Conservation (phyloP, 2,888 invertebrate species). For the Glaucopsyche alexis region DNA sequence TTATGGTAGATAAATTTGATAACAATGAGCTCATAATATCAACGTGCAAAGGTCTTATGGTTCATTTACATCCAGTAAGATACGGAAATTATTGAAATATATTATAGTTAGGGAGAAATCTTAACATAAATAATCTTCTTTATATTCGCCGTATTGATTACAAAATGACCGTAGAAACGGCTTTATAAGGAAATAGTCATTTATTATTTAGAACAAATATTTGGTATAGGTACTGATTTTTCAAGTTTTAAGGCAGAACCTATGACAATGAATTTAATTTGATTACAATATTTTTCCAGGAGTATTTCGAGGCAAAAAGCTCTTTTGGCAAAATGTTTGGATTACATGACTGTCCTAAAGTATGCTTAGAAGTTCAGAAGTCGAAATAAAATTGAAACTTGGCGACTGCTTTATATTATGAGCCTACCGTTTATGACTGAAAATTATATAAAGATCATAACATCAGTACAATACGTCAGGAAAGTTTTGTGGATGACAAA, state of each 20-base stretch:
- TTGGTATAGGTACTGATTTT: neutral
- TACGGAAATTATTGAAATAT: neutral
- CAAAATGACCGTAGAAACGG: neutral
- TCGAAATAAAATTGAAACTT: too few relatives aligned
- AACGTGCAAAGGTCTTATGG: slow-evolving; percentile 1
- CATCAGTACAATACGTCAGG: neutral
- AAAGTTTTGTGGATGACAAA: neutral
- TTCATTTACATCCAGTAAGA: slow-evolving; percentile 7
- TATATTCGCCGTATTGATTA: neutral
- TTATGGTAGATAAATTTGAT: slow-evolving; percentile 1
- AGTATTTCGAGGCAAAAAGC: too few relatives aligned
- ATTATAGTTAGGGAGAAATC: neutral
- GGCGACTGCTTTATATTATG: too few relatives aligned
- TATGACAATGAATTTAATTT: neutral
- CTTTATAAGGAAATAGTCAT: neutral
- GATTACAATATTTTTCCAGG: neutral
- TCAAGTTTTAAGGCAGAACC: neutral
- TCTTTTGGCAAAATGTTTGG: too few relatives aligned
- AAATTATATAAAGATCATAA: neutral
- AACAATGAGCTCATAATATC: slow-evolving; percentile 16
- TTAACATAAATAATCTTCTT: neutral
- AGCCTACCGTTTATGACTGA: neutral
- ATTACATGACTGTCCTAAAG: too few relatives aligned
- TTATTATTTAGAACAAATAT: neutral
- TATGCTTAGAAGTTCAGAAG: too few relatives aligned